Conservation (phyloP, 1,140 invertebrate genomes). For the Drosophila miranda region DNA sequence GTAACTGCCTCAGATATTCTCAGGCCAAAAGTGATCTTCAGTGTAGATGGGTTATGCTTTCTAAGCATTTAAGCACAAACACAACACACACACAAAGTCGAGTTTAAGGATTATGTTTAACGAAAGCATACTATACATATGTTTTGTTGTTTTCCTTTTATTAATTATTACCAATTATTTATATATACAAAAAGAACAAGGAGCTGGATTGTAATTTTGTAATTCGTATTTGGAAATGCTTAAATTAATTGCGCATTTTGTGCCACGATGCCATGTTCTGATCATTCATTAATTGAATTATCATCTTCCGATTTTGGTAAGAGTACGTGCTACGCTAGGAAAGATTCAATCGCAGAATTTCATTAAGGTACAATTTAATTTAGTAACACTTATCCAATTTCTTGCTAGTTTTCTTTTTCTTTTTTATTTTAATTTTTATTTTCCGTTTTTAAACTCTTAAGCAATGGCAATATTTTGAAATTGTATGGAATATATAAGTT, state of each 20-base stretch:
- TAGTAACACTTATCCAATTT: slow-evolving; percentile 52
- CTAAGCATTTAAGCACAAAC: slow-evolving; percentile 15
- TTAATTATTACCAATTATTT: slow-evolving; percentile 70
- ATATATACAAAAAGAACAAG: slow-evolving; percentile 77
- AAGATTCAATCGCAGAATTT: slow-evolving; percentile 74
- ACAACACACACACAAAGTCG: slow-evolving; percentile 2
- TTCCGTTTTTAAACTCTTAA: slow-evolving; percentile 31
- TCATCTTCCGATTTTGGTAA: slow-evolving; percentile 23
- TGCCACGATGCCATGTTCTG: slow-evolving; percentile 42
- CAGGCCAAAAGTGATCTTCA: slow-evolving; percentile 21
- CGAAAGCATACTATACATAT: slow-evolving; percentile 40
- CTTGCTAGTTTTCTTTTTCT: slow-evolving; percentile 15
- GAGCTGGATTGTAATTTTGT: slow-evolving; percentile 61
- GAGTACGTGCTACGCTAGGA: slow-evolving; percentile 61
- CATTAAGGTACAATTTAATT: slow-evolving; percentile 70
- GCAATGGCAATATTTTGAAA: slow-evolving; percentile 39
- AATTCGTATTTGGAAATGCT: slow-evolving; percentile 44
- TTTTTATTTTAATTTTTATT: background rate
- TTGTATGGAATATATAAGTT: slow-evolving; percentile 34
- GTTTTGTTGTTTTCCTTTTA: slow-evolving; percentile 46
- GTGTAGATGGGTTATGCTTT: background rate
- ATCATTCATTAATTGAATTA: background rate
- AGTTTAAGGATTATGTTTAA: slow-evolving; percentile 52
- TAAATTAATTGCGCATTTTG: slow-evolving; percentile 62
- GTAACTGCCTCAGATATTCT: slow-evolving; percentile 4